A percentile compares a stretch with the other conserved stretches of the same genome.
These are phyloP conservation scores for Pyrochroa serraticornis DNA, from an alignment of 2,888 invertebrate genomes.

Conservation along the genomic window DNA sequence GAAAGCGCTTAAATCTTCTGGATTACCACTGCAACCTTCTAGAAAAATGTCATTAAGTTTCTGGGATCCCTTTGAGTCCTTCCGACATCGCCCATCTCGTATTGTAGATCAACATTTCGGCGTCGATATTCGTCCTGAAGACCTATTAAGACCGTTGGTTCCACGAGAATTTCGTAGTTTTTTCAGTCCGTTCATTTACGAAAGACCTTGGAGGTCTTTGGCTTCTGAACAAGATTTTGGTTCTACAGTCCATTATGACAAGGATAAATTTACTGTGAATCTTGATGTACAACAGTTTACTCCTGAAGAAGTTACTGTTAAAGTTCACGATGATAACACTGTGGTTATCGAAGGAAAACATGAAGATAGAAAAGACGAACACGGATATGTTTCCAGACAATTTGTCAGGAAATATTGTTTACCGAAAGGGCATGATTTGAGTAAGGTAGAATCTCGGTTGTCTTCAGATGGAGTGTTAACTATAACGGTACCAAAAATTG, in stretches of 20 bases:
- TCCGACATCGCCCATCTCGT: conserved; percentile 6
- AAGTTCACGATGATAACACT: conserved; percentile 67
- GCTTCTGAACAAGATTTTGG: conserved; percentile 7
- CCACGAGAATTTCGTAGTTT: conserved; percentile 4
- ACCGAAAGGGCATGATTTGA: conserved; percentile 75
- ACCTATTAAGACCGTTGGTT: conserved; percentile 1
- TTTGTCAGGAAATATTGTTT: conserved; percentile 75
- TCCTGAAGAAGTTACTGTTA: conserved; percentile 79
- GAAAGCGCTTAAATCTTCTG: too few relatives aligned
- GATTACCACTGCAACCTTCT: too few relatives aligned
- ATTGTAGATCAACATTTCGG: conserved; percentile 11
- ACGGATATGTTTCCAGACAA: conserved; percentile 75
- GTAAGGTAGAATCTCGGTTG: conserved; percentile 73
- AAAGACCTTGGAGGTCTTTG: conserved; percentile 3
- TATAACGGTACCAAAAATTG: conserved; percentile 67
- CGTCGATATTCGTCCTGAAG: conserved; percentile 6
- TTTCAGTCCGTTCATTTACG: background rate
- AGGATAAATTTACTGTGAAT: conserved; percentile 11
- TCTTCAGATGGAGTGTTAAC: conserved; percentile 77
- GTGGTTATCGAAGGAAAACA: conserved; percentile 78
- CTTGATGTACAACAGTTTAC: conserved; percentile 63
- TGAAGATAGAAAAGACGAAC: conserved; percentile 74
- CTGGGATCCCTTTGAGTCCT: conserved; percentile 5
- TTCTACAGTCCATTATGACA: conserved; percentile 1
- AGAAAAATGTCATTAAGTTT: conserved; percentile 3